Conservation (phyloP, 2,888 invertebrate species). For the Macropis europaea region DNA sequence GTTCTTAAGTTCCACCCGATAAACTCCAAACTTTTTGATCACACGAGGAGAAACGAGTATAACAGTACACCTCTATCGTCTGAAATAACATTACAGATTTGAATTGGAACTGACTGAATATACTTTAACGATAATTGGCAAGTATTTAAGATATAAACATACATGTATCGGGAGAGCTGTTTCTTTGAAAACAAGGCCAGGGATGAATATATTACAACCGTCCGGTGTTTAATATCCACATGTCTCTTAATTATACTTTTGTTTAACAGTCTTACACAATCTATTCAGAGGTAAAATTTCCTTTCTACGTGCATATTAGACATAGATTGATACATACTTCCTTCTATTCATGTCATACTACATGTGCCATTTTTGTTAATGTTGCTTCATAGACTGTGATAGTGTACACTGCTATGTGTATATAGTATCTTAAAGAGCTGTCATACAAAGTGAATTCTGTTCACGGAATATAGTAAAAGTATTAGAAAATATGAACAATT, state of each 20-base stretch:
- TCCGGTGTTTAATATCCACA: conserved; percentile 37
- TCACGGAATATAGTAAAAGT: no score
- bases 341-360: conserved; percentile 31
- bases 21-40: conserved; percentile 6
- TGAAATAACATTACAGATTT: neutral
- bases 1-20: conserved; percentile 6
- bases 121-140: neutral
- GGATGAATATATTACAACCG: conserved; percentile 25
- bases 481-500: neutral
- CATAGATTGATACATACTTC: conserved; percentile 44
- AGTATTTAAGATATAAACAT: neutral
- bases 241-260: conserved; percentile 60
- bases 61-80: neutral
- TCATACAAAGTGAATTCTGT: neutral
- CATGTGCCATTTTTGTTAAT: conserved; percentile 17
- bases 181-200: neutral
- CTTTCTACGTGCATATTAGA: conserved; percentile 60
- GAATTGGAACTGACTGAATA: neutral
- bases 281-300: conserved; percentile 74
- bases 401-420: conserved; percentile 6
- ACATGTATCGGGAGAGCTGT: neutral
- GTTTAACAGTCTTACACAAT: conserved; percentile 75
- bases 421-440: neutral
- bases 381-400: conserved; percentile 37
- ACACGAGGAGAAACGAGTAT: neutral